phyloP scores from a whole-genome alignment of 2,797 vertebrate species.

The Trematomus bernacchii region DNA sequence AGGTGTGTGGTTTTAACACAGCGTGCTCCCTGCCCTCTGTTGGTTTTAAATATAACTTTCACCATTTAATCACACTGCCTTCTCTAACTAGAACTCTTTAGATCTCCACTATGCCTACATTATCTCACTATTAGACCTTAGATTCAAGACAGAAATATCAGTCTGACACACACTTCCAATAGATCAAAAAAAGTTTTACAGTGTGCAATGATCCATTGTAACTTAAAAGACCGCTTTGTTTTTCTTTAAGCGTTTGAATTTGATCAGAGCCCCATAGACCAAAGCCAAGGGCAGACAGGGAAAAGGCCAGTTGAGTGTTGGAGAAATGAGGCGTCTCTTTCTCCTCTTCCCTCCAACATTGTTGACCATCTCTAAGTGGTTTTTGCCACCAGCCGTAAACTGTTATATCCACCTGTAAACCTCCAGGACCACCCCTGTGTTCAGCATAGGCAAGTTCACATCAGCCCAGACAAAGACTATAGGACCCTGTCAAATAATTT shows the following conservation, averaged over 20 bases:
- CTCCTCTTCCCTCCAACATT: slow-evolving; percentile 33
- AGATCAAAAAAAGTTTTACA: slow-evolving; percentile 15
- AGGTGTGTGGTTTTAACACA: slow-evolving; percentile 78
- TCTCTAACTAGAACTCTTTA: slow-evolving; percentile 33
- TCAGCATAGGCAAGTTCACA: background rate
- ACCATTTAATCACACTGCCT: slow-evolving; percentile 51
- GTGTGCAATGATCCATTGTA: slow-evolving; percentile 31
- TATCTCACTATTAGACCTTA: slow-evolving; percentile 26
- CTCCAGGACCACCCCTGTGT: slow-evolving; percentile 48
- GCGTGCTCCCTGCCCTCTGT: slow-evolving; percentile 41
- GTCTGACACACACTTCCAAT: slow-evolving; percentile 18
- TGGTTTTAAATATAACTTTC: slow-evolving; percentile 57
- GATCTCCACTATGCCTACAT: slow-evolving; percentile 30
- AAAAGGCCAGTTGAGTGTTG: slow-evolving; percentile 22
- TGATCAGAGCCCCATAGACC: slow-evolving; percentile 18
- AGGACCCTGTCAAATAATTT: slow-evolving; percentile 17
- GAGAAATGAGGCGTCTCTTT: slow-evolving; percentile 36
- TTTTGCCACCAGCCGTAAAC: slow-evolving; percentile 49
- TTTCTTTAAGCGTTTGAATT: slow-evolving; percentile 32
- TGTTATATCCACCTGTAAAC: slow-evolving; percentile 59
- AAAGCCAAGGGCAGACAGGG: slow-evolving; percentile 29
- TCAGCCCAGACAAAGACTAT: background rate
- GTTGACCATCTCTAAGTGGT: slow-evolving; percentile 59
- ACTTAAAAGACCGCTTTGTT: slow-evolving; percentile 20
- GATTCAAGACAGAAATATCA: slow-evolving; percentile 38